Evolutionary conservation across 53 echinoderm and acorn worm genomes (phyloP).

Genomic region (Apostichopus leukothele): DNA sequence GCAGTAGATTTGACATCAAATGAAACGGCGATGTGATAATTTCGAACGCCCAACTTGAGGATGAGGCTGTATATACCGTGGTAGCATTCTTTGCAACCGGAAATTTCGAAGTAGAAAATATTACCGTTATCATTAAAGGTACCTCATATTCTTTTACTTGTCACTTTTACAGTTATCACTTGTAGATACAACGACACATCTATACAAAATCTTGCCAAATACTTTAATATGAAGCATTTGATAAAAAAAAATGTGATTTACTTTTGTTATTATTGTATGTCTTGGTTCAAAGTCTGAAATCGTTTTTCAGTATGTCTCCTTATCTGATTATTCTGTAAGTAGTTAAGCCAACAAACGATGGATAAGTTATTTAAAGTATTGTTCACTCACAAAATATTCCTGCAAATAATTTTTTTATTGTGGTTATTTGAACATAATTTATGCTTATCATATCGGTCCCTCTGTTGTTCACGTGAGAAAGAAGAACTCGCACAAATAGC

Average conservation of each 20-base stretch:
- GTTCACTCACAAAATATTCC: no score
- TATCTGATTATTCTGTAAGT: no score
- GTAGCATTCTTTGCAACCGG: background rate
- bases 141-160: background rate
- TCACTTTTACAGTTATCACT: background rate
- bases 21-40: background rate
- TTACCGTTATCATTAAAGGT: background rate
- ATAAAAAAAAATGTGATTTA: no score
- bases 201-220: no score
- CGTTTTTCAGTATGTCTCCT: no score
- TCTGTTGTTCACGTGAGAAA: background rate
- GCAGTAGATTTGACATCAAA: background rate
- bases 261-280: no score
- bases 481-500: background rate
- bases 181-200: no score
- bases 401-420: no score
- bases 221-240: background rate
- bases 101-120: background rate
- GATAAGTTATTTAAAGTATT: background rate
- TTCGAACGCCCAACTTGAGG: background rate
- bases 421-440: background rate
- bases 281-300: no score
- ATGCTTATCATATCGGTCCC: background rate
- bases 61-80: background rate
- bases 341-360: no score